These are phyloP conservation scores for Philonicus albiceps DNA, from an alignment of 2,888 invertebrate genomes.

Conservation along the genomic window DNA sequence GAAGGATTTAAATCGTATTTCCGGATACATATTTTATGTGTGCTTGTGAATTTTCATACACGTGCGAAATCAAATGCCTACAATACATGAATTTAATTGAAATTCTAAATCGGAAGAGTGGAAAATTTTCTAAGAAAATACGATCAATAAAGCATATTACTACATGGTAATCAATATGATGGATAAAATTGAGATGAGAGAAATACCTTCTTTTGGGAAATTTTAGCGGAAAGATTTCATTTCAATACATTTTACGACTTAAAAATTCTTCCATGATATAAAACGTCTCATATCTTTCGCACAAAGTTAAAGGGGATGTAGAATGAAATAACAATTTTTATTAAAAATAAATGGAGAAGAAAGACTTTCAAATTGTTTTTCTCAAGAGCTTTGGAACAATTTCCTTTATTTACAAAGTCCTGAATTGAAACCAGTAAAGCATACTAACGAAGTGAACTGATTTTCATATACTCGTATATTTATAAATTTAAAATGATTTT, in stretches of 20 bases:
- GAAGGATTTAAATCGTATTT: neutral
- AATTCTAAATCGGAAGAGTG: neutral
- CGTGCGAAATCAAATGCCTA: neutral
- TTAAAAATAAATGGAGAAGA: too few species aligned
- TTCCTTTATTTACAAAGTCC: too few species aligned
- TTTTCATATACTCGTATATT: too few species aligned
- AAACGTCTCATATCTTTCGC: neutral
- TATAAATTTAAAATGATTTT: too few species aligned
- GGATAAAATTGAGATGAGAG: neutral
- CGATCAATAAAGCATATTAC: neutral
- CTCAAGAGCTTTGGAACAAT: too few species aligned
- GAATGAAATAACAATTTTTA: too few species aligned
- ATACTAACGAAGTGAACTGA: too few species aligned
- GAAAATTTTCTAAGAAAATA: neutral
- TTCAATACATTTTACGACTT: neutral
- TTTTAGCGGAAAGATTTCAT: neutral
- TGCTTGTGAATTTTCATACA: neutral
- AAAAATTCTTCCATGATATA: neutral
- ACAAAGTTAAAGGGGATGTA: too few species aligned
- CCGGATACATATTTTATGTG: neutral
- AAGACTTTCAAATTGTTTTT: too few species aligned
- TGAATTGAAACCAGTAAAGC: too few species aligned
- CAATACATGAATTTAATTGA: neutral
- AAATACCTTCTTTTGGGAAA: neutral
- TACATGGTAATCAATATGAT: neutral